These are phyloP conservation scores for Cataglyphis cursor DNA, from an alignment of 2,888 invertebrate species.

Conservation along the genomic window DNA sequence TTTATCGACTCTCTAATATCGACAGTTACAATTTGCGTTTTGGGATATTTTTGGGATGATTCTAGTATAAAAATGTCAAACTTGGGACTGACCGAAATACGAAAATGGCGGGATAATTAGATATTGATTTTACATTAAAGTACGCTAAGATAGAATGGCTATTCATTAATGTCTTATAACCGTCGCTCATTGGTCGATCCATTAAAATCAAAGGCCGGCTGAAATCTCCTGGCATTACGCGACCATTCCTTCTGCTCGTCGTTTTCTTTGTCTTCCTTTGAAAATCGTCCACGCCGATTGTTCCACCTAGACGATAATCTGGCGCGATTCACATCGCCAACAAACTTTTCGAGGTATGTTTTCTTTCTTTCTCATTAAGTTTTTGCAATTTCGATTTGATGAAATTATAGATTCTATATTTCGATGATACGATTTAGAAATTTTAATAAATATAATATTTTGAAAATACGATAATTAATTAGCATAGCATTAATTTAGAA, in stretches of 20 bases:
- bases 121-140: constrained; percentile 84
- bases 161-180: constrained; percentile 78
- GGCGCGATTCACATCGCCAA: constrained; percentile 38
- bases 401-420: background rate
- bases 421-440: background rate
- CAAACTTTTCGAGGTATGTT: constrained; percentile 26
- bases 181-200: constrained; percentile 73
- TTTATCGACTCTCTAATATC: constrained; percentile 3
- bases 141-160: constrained; percentile 71
- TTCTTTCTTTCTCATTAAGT: constrained; percentile 1
- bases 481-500: background rate
- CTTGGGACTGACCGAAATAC: constrained; percentile 28
- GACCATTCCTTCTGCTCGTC: constrained; percentile 35
- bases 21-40: constrained; percentile 4
- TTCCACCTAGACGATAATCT: constrained; percentile 42
- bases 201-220: constrained; percentile 76
- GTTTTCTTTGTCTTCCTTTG: constrained; percentile 53
- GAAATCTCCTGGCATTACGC: constrained; percentile 64
- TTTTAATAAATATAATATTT: background rate
- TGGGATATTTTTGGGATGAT: background rate
- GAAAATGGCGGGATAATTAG: constrained; percentile 78
- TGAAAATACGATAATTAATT: background rate
- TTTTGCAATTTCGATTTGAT: background rate
- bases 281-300: constrained; percentile 62
- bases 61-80: background rate